Evolutionary conservation across 2,797 vertebrate species (phyloP).

Genomic region (Sebastes taczanowskii): DNA sequence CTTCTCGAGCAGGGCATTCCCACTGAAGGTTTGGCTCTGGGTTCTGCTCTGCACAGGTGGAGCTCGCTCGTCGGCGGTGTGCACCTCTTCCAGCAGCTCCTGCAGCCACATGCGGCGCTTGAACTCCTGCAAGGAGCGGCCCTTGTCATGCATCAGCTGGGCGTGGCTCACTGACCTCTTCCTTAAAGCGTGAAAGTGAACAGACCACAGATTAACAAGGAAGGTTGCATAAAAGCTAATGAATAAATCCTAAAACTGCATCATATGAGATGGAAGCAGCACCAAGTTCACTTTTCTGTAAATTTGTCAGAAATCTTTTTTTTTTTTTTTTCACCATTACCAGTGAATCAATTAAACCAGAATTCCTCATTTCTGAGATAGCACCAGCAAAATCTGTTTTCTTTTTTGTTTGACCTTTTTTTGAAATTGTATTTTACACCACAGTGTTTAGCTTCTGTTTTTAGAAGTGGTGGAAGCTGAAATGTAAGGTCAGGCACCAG

Average conservation of each 20-base stretch:
- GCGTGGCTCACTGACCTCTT: conserved; percentile 86
- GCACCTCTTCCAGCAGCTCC: conserved; percentile 90
- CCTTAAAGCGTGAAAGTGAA: conserved; percentile 69
- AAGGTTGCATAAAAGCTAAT: not conserved
- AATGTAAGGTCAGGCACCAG: conserved; percentile 74
- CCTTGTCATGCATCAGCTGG: conserved; percentile 95
- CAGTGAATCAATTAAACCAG: not conserved
- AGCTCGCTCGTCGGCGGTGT: conserved; percentile 89
- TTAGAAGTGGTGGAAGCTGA: conserved; percentile 33
- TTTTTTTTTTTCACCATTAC: not conserved
- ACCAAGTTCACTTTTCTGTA: not conserved
- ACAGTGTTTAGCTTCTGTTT: conserved; percentile 26
- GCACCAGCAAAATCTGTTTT: not conserved
- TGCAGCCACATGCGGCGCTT: conserved; percentile 91
- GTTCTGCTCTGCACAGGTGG: conserved; percentile 69
- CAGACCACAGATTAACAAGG: not conserved
- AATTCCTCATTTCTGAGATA: not conserved
- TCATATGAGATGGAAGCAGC: not conserved
- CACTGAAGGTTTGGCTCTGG: conserved; percentile 78
- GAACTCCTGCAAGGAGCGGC: conserved; percentile 90
- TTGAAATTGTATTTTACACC: not conserved
- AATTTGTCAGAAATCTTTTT: not conserved
- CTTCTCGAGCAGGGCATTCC: conserved; percentile 83
- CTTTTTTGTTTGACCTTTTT: not conserved
- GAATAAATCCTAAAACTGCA: not conserved